Evolutionary conservation across 2,797 vertebrate genomes (phyloP), one percentile per base, ranked within the genome.

Genomic region (Ceyx erithaca): DNA sequence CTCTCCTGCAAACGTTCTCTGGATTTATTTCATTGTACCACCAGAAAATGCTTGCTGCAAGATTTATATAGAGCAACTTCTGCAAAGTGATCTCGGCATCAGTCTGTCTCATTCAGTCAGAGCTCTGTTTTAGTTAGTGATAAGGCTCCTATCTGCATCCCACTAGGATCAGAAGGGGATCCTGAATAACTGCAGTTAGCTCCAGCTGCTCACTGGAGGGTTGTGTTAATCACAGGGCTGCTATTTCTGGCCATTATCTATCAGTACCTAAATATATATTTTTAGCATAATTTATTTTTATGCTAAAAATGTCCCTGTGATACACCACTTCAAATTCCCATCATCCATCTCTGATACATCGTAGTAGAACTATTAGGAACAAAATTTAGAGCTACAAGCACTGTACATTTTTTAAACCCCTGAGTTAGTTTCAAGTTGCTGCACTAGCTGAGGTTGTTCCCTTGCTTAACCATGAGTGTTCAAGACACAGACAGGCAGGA

Each of bases 11-110:
- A 91, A 91, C 14, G 22, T 87, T 81, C 90, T 66, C 83, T 85
- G 90, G 61, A 92, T 87, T 93, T 94, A 89, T 93, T 89, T 91
- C 85, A 80, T 77, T 80, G 46, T 90, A 51, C 46, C 64, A 62
- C 68, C 84, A 89, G 91, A 92, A 95, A 95, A 94, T 77, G 35
- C 81, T 86, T 90, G 54, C 93, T 92, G 84, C 84, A 66, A 90
- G 80, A 64, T 93, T 93, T 85, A 61, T 82, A 85, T 28, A 71
- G 57, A 90, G 75, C 64, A 95, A 66, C 58, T 88, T 87, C 61
- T 92, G 80, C 86, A 63, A 85, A 93, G 88, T 17, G 61, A 77
- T 90, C 58, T 79, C 69, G 41, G 46, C 40, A 82, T 54, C 84
- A 70, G 79, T 22, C 85, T 91, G 80, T 87, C 85, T 87, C 86